These are phyloP conservation scores for Sebastes steindachneri DNA, from an alignment of 2,797 vertebrate species.

Conservation along the genomic window DNA sequence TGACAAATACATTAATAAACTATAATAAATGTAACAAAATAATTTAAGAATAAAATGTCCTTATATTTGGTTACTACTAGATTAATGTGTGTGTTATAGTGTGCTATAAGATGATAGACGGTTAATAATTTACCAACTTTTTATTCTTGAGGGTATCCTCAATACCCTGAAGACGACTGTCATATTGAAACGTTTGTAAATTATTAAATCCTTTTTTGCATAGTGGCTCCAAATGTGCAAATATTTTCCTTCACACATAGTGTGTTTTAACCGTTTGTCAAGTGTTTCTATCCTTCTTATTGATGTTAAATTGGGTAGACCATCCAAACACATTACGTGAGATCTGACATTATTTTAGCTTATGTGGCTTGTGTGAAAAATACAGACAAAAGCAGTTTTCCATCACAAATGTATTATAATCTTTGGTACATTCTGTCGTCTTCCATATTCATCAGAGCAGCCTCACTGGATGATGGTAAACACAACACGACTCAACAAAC, in stretches of 20 bases:
- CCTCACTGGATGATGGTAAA: constrained; percentile 46
- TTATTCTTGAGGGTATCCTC: neutral
- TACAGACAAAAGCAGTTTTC: neutral
- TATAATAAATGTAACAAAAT: neutral
- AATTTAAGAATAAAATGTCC: neutral
- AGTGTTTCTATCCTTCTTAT: neutral
- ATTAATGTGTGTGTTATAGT: neutral
- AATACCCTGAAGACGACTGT: neutral
- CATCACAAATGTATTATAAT: constrained; percentile 27
- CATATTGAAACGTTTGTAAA: too few relatives aligned
- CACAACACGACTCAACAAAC: constrained; percentile 61
- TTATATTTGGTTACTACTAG: neutral
- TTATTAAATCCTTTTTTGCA: neutral
- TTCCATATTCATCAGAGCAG: constrained; percentile 54
- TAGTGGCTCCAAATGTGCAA: neutral
- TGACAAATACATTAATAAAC: neutral
- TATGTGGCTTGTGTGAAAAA: neutral
- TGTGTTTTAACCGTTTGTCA: neutral
- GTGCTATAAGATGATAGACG: neutral
- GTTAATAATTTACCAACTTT: neutral
- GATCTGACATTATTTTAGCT: neutral
- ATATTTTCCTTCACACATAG: neutral
- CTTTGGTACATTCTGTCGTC: constrained; percentile 16
- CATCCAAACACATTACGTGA: neutral
- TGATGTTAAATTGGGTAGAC: neutral